Evolutionary conservation across 35 echinoderm and acorn worm genomes (phyloP).

Genomic region (Hemicentrotus pulcherrimus): DNA sequence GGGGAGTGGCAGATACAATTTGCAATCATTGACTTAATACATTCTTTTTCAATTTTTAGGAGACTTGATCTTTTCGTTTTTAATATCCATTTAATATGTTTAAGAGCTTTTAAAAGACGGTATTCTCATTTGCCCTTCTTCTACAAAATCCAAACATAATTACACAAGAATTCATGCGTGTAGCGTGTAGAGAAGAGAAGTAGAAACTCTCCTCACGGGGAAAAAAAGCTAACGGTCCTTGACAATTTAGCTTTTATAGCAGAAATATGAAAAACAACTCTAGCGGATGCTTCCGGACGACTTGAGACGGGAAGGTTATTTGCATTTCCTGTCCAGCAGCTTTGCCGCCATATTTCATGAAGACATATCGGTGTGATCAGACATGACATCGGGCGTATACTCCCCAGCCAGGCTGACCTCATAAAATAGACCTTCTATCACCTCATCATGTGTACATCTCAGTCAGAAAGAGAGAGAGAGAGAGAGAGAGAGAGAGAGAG

Average conservation of each 20-base stretch:
- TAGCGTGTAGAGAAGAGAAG: background rate
- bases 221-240: background rate
- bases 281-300: background rate
- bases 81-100: background rate
- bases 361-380: background rate
- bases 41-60: background rate
- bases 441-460: background rate
- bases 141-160: background rate
- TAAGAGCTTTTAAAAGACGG: background rate
- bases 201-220: background rate
- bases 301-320: background rate
- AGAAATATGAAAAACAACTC: conserved; percentile 1
- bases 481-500: background rate
- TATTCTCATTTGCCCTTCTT: background rate
- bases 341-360: conserved; percentile 1
- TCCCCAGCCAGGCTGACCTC: background rate
- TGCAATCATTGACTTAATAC: background rate
- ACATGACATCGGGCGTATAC: background rate
- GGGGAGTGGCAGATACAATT: background rate
- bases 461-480: background rate
- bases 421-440: background rate
- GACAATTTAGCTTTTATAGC: background rate
- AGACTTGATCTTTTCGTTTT: background rate
- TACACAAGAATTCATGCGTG: background rate
- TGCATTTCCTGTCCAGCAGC: background rate